phyloP scores from a whole-genome alignment of 2,797 vertebrate genomes.

The Caiman crocodilus region DNA sequence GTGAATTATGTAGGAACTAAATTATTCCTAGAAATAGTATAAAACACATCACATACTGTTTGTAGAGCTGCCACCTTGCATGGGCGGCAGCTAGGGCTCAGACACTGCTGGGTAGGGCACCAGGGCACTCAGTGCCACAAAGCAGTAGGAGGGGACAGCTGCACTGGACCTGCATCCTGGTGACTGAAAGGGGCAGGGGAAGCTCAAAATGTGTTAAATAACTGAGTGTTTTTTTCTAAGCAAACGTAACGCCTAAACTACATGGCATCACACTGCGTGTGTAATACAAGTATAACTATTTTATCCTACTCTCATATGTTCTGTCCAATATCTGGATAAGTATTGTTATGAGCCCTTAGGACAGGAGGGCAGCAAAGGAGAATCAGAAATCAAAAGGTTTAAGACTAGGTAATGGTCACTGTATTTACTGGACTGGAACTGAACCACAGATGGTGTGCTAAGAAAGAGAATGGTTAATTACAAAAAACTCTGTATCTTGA shows the following conservation, averaged over 20 bases:
- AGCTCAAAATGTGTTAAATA: not conserved
- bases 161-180: no score
- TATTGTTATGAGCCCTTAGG: not conserved
- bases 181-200: no score
- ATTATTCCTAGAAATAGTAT: not conserved
- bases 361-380: conserved; percentile 3
- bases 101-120: no score
- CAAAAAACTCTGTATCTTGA: not conserved
- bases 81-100: no score
- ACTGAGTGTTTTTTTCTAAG: not conserved
- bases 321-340: not conserved
- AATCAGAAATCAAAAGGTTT: not conserved
- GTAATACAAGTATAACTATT: not conserved
- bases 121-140: no score
- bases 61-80: not conserved
- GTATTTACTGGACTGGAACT: not conserved
- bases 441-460: not conserved
- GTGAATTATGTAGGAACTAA: not conserved
- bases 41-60: not conserved
- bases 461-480: not conserved
- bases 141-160: no score
- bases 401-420: not conserved
- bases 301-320: not conserved
- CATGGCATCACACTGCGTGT: not conserved
- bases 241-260: not conserved